Evolutionary conservation across 2,888 invertebrate species (phyloP), one percentile per base, ranked within the genome.

Genomic region (Apomyelois bistriatella): DNA sequence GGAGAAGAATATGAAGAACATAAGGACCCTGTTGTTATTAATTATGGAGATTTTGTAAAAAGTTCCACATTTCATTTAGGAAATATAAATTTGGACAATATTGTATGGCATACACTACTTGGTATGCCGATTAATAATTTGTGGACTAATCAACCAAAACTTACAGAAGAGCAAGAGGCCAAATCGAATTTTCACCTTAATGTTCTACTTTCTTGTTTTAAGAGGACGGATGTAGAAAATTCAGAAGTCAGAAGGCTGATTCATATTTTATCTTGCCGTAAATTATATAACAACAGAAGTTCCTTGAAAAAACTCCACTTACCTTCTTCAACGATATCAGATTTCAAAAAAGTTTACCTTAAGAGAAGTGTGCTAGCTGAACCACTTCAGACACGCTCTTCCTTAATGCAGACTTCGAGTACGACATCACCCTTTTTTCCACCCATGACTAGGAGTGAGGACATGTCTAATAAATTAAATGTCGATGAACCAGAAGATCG

Each of bases 121-220:
- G 70, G 72, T 35, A 81, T 86, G 78, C 89, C 89, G 3, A 68
- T 85, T 15, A 72, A 84, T 60, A 76, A 74, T 37, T 62, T 90
- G 41, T 89, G 87, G 87, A 22, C 58, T 48, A 64, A 64, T 58
- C 73, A 72, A 61, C 60, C 57, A 9, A 64, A 59, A 52, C 72
- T 70, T 3, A 51, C 61, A 16, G 81, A 65, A 10, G 79, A 84
- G 58, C 55, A 70, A 4, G 78, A 83, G 68, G 82, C 83, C 0
- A 88, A 85, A 74, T 62, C 82, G 15, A 85, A 82, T 66, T 87
- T 83, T 59, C 89, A 90, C 59, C 64, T 86, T 0, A 88, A 86
- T 64, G 68, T 82, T 10, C 64, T 90, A 28, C 58, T 85, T 47
- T 82, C 85, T 7, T 87, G 87, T 65, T 87, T 89, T 63, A 75